Evolutionary conservation across 2,888 invertebrate species (phyloP).

Genomic region (Dasypogon diadema): DNA sequence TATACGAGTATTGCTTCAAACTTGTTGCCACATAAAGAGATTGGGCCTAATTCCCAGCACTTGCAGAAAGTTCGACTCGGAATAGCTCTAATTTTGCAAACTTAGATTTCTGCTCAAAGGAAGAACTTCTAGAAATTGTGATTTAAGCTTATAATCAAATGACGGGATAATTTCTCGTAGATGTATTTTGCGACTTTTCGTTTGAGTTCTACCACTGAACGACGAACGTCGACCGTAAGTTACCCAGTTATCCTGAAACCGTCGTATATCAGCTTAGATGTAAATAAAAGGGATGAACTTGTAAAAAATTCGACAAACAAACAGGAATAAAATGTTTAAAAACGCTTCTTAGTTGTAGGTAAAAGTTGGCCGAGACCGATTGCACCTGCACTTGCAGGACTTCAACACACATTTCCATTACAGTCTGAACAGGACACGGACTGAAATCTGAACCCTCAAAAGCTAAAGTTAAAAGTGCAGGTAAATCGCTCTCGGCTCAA

Average conservation of each 20-base stretch:
- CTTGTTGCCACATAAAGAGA: too few relatives aligned
- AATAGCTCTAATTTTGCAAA: neutral
- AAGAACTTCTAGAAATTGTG: neutral
- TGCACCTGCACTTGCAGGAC: neutral
- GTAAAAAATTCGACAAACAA: neutral
- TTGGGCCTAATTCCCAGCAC: too few relatives aligned
- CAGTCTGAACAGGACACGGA: slow-evolving; percentile 9
- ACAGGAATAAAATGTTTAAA: neutral
- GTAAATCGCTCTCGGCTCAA: neutral
- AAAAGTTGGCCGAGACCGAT: neutral
- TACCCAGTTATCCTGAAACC: neutral
- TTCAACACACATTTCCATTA: neutral
- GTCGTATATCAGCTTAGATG: neutral
- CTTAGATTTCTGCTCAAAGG: neutral
- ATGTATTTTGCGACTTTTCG: neutral
- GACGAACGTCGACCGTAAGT: too few relatives aligned
- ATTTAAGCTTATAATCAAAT: neutral
- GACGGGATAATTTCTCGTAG: too few relatives aligned
- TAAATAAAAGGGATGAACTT: neutral
- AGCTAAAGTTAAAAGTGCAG: neutral
- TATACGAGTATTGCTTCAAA: too few relatives aligned
- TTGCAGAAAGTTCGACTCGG: neutral
- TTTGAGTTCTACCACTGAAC: neutral
- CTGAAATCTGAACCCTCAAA: neutral
- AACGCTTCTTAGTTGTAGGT: slow-evolving; percentile 7